Percentiles rank a stretch among this genome's conserved stretches.
phyloP scores from a whole-genome alignment of 2,888 invertebrate genomes.

The Drosophila longiperda region DNA sequence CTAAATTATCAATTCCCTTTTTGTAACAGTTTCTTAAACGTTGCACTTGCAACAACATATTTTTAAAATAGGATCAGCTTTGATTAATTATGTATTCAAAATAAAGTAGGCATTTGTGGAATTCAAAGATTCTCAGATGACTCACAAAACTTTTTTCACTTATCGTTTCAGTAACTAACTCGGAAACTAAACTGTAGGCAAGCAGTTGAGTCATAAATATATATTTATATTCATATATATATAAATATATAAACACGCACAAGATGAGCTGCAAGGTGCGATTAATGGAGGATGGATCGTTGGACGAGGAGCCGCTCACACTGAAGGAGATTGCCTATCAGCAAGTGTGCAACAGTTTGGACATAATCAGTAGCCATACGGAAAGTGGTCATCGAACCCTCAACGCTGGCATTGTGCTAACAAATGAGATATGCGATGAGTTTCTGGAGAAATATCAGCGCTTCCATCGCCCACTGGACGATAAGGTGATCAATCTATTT shows the following conservation, averaged over 20 bases:
- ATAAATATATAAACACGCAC: slow-evolving; percentile 2
- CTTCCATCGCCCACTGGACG: slow-evolving; percentile 86
- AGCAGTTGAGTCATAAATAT: neutral
- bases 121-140: neutral
- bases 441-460: slow-evolving; percentile 84
- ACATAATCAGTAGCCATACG: slow-evolving; percentile 79
- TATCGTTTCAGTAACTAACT: slow-evolving; percentile 4
- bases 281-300: slow-evolving; percentile 84
- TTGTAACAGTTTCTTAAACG: neutral
- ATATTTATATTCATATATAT: neutral
- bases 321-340: slow-evolving; percentile 84
- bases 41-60: neutral
- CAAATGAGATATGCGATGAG: slow-evolving; percentile 90
- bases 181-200: neutral
- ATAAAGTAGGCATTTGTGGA: neutral
- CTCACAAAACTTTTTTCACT: neutral
- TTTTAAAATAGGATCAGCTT: neutral
- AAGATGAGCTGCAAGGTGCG: slow-evolving; percentile 85
- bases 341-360: slow-evolving; percentile 83
- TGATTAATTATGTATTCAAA: neutral
- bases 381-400: slow-evolving; percentile 83
- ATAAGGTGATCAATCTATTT: slow-evolving; percentile 90
- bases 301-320: slow-evolving; percentile 85
- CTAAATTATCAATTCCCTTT: neutral
- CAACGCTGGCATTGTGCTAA: slow-evolving; percentile 87